phyloP scores from a whole-genome alignment of 2,113 vertebrate species.

The Holacanthus passer region DNA sequence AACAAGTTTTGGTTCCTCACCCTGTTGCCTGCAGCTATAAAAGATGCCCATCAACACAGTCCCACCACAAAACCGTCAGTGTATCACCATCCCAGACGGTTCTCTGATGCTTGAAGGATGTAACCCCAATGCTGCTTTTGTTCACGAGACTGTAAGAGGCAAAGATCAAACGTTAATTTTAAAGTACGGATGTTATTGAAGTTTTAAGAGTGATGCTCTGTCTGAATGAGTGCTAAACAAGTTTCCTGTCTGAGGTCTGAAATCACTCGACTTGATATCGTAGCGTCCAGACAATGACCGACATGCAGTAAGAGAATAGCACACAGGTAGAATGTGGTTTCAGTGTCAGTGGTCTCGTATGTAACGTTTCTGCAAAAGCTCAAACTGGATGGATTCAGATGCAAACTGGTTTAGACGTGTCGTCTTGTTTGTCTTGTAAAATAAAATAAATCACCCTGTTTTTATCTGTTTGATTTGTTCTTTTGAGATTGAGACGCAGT shows the following conservation, averaged over 20 bases:
- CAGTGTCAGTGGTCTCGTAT: neutral
- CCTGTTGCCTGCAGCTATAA: no score
- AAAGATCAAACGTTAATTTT: neutral
- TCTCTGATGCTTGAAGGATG: neutral
- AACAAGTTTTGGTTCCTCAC: no score
- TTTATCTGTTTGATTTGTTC: slow-evolving; percentile 23
- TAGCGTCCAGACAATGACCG: no score
- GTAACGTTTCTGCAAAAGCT: neutral
- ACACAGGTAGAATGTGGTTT: neutral
- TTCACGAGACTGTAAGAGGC: neutral
- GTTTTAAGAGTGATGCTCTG: no score
- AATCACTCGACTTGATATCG: neutral
- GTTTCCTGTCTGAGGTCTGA: neutral
- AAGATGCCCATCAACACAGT: no score
- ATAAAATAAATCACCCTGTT: slow-evolving; percentile 43
- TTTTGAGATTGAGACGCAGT: neutral
- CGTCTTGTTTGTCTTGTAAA: slow-evolving; percentile 38
- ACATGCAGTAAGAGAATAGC: neutral
- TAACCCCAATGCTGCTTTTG: neutral
- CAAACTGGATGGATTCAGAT: neutral
- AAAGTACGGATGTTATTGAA: neutral
- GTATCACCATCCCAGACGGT: no score
- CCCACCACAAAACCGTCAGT: no score
- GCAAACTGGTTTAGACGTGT: no score
- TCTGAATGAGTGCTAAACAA: neutral